Percentiles rank a stretch among this genome's conserved stretches.
Conservation (phyloP, 2,797 vertebrate species). For the Xiphorhynchus erythropygius region DNA sequence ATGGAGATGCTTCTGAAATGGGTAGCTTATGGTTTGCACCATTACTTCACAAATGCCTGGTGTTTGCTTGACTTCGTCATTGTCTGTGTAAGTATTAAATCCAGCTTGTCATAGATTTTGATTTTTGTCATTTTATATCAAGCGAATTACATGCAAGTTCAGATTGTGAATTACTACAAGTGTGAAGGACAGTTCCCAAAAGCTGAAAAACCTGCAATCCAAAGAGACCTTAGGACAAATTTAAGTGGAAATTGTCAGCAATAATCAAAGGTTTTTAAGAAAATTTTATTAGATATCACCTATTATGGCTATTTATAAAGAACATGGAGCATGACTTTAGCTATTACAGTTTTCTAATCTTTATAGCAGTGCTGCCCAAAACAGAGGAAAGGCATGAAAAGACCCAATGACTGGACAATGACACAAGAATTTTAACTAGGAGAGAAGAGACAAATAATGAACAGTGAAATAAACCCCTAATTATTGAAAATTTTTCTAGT, state of each 20-base stretch:
- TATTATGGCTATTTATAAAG: too few relatives aligned
- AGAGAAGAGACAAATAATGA: neutral
- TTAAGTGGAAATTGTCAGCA: neutral
- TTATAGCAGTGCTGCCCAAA: neutral
- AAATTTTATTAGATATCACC: neutral
- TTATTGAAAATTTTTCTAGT: neutral
- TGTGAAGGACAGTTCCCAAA: neutral
- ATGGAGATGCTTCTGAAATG: slow-evolving; percentile 77
- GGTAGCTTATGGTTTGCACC: slow-evolving; percentile 76
- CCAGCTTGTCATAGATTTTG: neutral
- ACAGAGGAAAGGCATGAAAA: neutral
- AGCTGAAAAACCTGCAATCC: neutral
- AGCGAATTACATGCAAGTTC: neutral
- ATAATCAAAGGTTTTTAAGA: neutral
- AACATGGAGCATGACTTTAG: too few relatives aligned
- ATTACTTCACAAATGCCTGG: slow-evolving; percentile 77
- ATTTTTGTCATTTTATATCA: neutral
- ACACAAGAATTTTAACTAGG: neutral
- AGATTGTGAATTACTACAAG: neutral
- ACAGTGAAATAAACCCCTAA: rapidly evolving
- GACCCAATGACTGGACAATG: neutral
- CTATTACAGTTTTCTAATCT: neutral
- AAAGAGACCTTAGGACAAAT: neutral
- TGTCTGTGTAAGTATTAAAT: slow-evolving; percentile 74
- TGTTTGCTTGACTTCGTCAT: slow-evolving; percentile 78